These are phyloP conservation scores for Lissocephala sabroskyi DNA, from an alignment of 2,888 invertebrate genomes.

Conservation along the genomic window DNA sequence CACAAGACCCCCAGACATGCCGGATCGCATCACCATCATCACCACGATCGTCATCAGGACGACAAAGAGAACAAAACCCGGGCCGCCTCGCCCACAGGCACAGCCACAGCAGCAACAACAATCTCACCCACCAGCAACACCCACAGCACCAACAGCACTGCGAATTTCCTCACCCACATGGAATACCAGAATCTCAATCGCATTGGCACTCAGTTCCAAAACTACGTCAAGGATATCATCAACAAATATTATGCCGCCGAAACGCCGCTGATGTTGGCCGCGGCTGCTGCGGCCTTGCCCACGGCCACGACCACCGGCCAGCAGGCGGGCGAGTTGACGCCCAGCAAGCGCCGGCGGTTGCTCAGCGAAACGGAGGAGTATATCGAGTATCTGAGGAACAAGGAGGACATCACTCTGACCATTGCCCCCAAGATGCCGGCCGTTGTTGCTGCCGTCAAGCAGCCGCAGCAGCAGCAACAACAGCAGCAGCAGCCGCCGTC, in stretches of 20 bases:
- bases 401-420: conserved; percentile 71
- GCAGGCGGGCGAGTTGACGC: conserved; percentile 27
- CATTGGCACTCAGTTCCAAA: conserved; percentile 71
- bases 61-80: conserved; percentile 48
- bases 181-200: conserved; percentile 71
- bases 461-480: conserved; percentile 6
- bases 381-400: conserved; percentile 71
- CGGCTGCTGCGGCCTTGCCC: conserved; percentile 50
- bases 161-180: conserved; percentile 69
- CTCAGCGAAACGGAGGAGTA: conserved; percentile 70
- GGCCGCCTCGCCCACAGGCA: conserved; percentile 15
- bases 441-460: neutral
- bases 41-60: no score
- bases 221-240: conserved; percentile 72
- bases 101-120: conserved; percentile 19
- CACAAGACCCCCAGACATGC: conserved; percentile 62
- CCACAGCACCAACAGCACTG: conserved; percentile 30
- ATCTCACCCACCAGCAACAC: conserved; percentile 24
- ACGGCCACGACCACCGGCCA: conserved; percentile 52
- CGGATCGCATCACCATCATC: conserved; percentile 36
- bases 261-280: conserved; percentile 65
- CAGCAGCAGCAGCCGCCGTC: conserved; percentile 1
- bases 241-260: conserved; percentile 71
- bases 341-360: conserved; percentile 49
- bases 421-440: conserved; percentile 61